Base-by-base conservation (phyloP, 2,888 invertebrate species). In the Apotomis capreana region DNA sequence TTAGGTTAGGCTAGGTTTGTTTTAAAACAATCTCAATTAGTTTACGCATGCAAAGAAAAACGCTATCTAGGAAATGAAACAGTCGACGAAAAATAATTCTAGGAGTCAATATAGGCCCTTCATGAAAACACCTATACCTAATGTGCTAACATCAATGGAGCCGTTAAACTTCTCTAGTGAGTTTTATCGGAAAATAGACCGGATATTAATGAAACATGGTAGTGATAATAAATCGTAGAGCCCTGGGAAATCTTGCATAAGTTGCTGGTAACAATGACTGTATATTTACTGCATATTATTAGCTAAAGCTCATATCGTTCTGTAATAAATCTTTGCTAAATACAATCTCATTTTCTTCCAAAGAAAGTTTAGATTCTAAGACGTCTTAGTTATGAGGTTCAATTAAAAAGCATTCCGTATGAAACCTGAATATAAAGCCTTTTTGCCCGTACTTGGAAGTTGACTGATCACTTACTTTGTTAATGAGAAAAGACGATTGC, bases 241-340 rank as follows among this genome's bases (percentile, higher is more conserved):
- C 75, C 89, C 55, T 69, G 89, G 90, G 91, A 90, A 91, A 91
- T 91, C 89, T 88, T 79, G 84, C 81, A 84, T 84, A 89, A 89
- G 88, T 87, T 86, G 79, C 78, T 74, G 75, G 80, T 77, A 84
- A 88, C 87, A 87, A 87, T 86, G 82, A 81, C 82, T 80, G 83
- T 81, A 85, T n/a, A n/a, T n/a, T n/a, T n/a, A n/a, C 89, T 81
- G 87, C 89, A 86, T 86, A 85, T 85, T 84, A 77, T 79, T 74
- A 83, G 26, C 44, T 44, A 13, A 46, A 65, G 65, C 55, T 65
- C 44, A 54, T 15, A 55, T 44, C 15, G 6, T n/a, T 6, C 64
- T 64, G 12, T 26, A 36, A 54, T 0, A n/a, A 26, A 36, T 57
- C 26, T 15, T 65, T n/a, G 36, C 46, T 36, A 65, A n/a, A 57